phyloP scores from a whole-genome alignment of 92 coral and sea anemone genomes.

The Nematostella vectensis region DNA sequence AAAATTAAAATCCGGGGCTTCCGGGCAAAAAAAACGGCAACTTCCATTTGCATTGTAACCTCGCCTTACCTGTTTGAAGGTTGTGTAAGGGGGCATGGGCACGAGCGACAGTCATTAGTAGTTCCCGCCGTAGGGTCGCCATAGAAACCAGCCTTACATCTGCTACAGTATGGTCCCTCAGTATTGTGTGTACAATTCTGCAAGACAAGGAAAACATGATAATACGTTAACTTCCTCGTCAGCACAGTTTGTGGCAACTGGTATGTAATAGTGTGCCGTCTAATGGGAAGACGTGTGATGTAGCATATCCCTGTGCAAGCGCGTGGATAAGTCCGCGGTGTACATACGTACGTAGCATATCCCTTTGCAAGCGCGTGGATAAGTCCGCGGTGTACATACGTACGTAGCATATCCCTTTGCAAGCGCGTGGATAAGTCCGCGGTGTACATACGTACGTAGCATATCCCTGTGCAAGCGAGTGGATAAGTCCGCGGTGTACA shows the following conservation, averaged over 20 bases:
- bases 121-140: conserved; percentile 82
- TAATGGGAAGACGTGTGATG: too few species aligned
- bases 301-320: not conserved
- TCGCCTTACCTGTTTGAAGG: conserved; percentile 66
- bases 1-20: too few species aligned
- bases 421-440: conserved; percentile 9
- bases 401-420: conserved; percentile 67
- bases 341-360: conserved; percentile 50
- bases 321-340: not conserved
- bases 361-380: conserved; percentile 43
- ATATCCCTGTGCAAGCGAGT: conserved; percentile 55
- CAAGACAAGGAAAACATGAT: not conserved
- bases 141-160: conserved; percentile 72
- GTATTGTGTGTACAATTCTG: conserved; percentile 87
- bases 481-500: not conserved
- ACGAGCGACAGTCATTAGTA: conserved; percentile 60
- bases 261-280: not conserved
- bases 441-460: conserved; percentile 49
- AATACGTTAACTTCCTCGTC: not conserved
- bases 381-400: conserved; percentile 13
- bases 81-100: conserved; percentile 82
- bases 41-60: too few species aligned
- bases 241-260: not conserved
- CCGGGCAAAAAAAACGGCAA: too few species aligned
- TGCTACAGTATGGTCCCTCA: conserved; percentile 56